Percentiles rank a stretch among this genome's conserved stretches.
These are phyloP conservation scores for Limnephilus auricula DNA, from an alignment of 2,888 invertebrate genomes.

Conservation along the genomic window DNA sequence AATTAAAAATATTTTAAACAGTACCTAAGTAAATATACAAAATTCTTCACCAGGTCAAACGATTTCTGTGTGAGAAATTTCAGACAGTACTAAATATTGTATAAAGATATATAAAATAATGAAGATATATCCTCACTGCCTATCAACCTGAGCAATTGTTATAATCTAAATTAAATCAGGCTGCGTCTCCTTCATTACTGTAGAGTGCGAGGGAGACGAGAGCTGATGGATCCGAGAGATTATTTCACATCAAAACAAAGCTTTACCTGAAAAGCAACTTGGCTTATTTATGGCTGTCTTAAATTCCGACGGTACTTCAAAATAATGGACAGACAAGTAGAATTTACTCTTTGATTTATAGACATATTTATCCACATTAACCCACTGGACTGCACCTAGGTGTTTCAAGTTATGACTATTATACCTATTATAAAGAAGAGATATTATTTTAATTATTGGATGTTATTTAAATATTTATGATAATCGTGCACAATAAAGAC, in stretches of 20 bases:
- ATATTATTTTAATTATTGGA: slow-evolving; percentile 12
- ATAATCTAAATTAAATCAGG: slow-evolving; percentile 30
- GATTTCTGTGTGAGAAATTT: background rate
- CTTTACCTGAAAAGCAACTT: slow-evolving; percentile 16
- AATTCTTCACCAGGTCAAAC: slow-evolving; percentile 2
- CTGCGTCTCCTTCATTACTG: background rate
- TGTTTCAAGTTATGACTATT: slow-evolving; percentile 26
- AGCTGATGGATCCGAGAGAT: slow-evolving; percentile 19
- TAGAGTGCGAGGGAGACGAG: background rate
- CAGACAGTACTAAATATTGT: background rate
- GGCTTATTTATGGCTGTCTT: slow-evolving; percentile 30
- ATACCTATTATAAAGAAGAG: slow-evolving; percentile 39
- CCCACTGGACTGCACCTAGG: background rate
- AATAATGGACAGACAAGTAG: slow-evolving; percentile 33
- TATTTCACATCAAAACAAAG: slow-evolving; percentile 28
- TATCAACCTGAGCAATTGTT: background rate
- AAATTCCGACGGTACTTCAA: slow-evolving; percentile 33
- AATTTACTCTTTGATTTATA: slow-evolving; percentile 21
- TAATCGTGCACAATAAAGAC: slow-evolving; percentile 34
- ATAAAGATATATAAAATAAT: background rate
- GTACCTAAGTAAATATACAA: background rate
- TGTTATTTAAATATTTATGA: slow-evolving; percentile 31
- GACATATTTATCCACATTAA: slow-evolving; percentile 24
- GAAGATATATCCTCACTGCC: background rate
- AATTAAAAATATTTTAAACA: background rate